Conservation (phyloP, 1,140 invertebrate genomes). For the Euborellia annulipes region DNA sequence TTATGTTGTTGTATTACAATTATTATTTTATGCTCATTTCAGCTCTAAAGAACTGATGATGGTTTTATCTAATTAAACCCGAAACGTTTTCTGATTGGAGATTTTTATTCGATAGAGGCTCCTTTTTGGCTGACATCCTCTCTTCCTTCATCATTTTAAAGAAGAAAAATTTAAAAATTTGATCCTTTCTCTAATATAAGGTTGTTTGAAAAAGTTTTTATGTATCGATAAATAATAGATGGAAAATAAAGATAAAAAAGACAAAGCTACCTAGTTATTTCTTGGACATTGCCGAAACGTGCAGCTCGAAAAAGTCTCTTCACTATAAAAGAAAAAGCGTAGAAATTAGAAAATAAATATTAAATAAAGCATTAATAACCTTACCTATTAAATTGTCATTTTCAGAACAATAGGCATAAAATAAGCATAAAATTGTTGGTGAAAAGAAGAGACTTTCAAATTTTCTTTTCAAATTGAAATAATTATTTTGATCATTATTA, state of each 20-base stretch:
- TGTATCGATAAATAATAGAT: neutral
- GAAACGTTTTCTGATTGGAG: neutral
- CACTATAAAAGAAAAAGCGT: constrained; percentile 27
- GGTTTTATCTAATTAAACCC: constrained; percentile 5
- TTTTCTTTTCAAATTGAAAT: too few relatives aligned
- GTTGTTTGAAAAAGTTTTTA: neutral
- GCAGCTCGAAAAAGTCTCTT: constrained; percentile 44
- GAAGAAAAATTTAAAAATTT: neutral
- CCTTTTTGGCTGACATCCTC: neutral
- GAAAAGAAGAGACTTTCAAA: too few relatives aligned
- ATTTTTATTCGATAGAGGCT: neutral
- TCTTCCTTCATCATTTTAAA: constrained; percentile 2
- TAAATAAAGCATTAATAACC: too few relatives aligned
- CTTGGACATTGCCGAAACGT: constrained; percentile 40
- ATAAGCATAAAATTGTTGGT: too few relatives aligned
- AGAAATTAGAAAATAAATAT: constrained; percentile 1
- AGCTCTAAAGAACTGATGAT: too few relatives aligned
- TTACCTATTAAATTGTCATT: too few relatives aligned
- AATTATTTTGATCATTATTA: too few relatives aligned
- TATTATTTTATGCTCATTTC: too few relatives aligned
- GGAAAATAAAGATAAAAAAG: constrained; percentile 10
- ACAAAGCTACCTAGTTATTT: constrained; percentile 37
- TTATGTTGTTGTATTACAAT: too few relatives aligned
- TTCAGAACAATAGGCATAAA: too few relatives aligned
- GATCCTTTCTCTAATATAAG: neutral